Evolutionary conservation across 1,140 invertebrate species (phyloP).

Genomic region (Drosophila parabipectinata): DNA sequence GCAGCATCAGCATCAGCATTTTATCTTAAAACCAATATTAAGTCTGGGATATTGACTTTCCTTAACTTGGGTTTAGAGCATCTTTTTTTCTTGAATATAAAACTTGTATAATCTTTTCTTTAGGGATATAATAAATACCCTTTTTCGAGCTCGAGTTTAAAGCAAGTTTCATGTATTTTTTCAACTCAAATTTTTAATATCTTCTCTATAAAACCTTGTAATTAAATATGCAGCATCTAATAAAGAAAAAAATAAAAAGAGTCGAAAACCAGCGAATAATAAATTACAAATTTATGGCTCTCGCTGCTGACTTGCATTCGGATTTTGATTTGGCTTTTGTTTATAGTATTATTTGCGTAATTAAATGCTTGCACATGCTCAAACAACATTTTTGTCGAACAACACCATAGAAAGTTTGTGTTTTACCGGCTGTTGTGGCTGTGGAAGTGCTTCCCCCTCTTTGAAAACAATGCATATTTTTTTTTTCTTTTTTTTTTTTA

Average conservation of each 20-base stretch:
- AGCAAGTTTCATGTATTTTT: background rate
- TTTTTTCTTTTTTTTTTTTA: constrained; percentile 16
- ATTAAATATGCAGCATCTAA: constrained; percentile 12
- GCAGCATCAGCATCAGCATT: constrained; percentile 28
- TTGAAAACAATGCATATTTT: constrained; percentile 49
- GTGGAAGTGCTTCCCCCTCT: constrained; percentile 23
- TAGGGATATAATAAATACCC: background rate
- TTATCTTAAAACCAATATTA: constrained; percentile 49
- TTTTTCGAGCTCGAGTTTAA: background rate
- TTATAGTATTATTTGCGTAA: constrained; percentile 61
- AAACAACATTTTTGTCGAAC: constrained; percentile 15
- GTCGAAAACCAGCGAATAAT: constrained; percentile 15
- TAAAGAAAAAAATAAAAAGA: constrained; percentile 5
- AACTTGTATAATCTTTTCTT: background rate
- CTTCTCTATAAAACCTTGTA: constrained; percentile 1
- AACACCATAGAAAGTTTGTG: constrained; percentile 53
- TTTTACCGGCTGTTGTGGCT: constrained; percentile 29
- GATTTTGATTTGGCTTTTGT: constrained; percentile 30
- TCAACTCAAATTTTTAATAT: too few relatives aligned
- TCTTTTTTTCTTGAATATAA: background rate
- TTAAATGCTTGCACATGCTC: constrained; percentile 62
- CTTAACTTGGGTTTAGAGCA: background rate
- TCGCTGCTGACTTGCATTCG: constrained; percentile 37
- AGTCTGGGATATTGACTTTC: constrained; percentile 21
- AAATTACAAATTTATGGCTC: constrained; percentile 59